A percentile compares a stretch with the other conserved stretches of the same genome.
Conservation (phyloP, 2,888 invertebrate species). For the Hybos culiciformis region DNA sequence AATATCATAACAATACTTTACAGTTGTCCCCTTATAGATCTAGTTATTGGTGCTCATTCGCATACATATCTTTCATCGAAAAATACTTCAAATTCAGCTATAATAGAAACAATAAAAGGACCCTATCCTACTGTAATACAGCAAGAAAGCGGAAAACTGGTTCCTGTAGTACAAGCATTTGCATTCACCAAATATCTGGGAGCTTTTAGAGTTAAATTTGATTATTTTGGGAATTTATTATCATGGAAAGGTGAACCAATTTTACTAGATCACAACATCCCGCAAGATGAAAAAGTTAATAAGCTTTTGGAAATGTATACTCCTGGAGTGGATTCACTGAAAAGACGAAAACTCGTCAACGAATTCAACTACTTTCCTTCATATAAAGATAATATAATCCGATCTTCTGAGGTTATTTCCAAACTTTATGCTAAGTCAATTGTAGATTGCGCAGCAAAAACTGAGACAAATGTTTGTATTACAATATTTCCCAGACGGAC, state of each 20-base stretch:
- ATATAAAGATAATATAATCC: too few relatives aligned
- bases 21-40: constrained; percentile 63
- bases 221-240: constrained; percentile 52
- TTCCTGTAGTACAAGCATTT: constrained; percentile 69
- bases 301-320: constrained; percentile 43
- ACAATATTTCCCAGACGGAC: too few relatives aligned
- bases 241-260: constrained; percentile 56
- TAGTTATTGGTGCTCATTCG: constrained; percentile 77
- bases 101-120: constrained; percentile 62
- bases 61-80: constrained; percentile 74
- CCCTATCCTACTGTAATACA: constrained; percentile 56
- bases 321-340: constrained; percentile 33
- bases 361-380: too few relatives aligned
- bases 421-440: too few relatives aligned
- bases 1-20: too few relatives aligned
- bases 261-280: constrained; percentile 47
- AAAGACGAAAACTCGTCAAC: too few relatives aligned
- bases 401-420: too few relatives aligned
- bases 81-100: constrained; percentile 53
- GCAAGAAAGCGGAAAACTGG: constrained; percentile 49
- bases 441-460: too few relatives aligned
- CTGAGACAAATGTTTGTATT: too few relatives aligned
- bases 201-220: constrained; percentile 36
- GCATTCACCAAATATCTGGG: constrained; percentile 38
- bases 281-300: constrained; percentile 46